phyloP scores from a whole-genome alignment of 2,113 vertebrate species.

The Dinomys branickii region DNA sequence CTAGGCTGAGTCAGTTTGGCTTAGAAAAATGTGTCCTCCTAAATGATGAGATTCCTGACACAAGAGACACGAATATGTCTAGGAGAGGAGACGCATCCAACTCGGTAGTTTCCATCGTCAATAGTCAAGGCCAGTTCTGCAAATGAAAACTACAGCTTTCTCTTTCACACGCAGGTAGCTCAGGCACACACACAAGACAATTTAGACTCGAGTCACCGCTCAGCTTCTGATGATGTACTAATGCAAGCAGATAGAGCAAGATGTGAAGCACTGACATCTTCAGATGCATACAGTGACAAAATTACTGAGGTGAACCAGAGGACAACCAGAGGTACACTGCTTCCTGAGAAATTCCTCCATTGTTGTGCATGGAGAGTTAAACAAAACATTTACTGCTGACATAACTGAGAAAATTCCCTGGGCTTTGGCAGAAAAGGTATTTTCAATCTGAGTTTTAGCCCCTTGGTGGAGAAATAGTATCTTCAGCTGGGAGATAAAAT shows the following conservation, averaged over 20 bases:
- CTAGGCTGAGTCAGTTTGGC: neutral
- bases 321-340: neutral
- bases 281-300: conserved; percentile 14
- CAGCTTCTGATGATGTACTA: neutral
- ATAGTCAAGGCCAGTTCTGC: neutral
- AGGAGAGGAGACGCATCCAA: neutral
- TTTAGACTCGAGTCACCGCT: neutral
- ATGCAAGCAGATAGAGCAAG: conserved; percentile 14
- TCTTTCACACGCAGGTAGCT: neutral
- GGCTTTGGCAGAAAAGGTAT: conserved; percentile 53
- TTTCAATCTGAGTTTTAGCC: conserved; percentile 56
- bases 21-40: conserved; percentile 24
- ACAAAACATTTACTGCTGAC: conserved; percentile 26
- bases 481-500: conserved; percentile 50
- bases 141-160: neutral
- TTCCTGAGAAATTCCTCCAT: conserved; percentile 1
- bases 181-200: neutral
- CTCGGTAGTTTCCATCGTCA: neutral
- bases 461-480: conserved; percentile 42
- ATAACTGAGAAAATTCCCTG: conserved; percentile 46
- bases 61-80: conserved; percentile 12
- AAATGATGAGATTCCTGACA: neutral
- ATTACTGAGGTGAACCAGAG: neutral
- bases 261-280: conserved; percentile 34
- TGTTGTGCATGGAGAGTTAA: neutral